Percentiles rank a stretch among this genome's conserved stretches.
Conservation (phyloP, 2,113 vertebrate species). For the Trematomus loennbergii region DNA sequence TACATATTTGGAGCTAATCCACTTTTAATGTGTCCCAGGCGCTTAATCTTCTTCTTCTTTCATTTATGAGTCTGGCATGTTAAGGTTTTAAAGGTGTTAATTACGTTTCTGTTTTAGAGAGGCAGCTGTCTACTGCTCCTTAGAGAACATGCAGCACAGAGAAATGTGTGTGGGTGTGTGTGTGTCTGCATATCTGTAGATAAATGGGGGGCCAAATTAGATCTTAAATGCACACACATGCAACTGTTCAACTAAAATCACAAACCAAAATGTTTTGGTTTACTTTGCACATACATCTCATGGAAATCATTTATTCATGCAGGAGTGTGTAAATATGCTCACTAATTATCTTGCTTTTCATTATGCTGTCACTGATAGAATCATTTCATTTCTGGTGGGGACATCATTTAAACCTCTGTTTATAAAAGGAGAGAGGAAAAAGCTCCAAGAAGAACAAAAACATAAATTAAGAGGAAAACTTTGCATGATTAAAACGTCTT, state of each 20-base stretch:
- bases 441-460: background rate
- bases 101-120: slow-evolving; percentile 75
- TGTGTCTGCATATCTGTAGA: slow-evolving; percentile 13
- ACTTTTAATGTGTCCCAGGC: slow-evolving; percentile 64
- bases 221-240: background rate
- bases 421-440: background rate
- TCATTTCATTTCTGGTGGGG: slow-evolving; percentile 21
- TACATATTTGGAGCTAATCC: slow-evolving; percentile 74
- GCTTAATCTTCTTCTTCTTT: slow-evolving; percentile 67
- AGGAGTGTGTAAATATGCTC: slow-evolving; percentile 4
- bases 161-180: slow-evolving; percentile 14
- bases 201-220: background rate
- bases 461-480: background rate
- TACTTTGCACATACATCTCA: background rate
- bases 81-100: slow-evolving; percentile 77
- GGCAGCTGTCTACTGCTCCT: slow-evolving; percentile 68
- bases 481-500: background rate
- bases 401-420: background rate
- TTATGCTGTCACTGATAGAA: slow-evolving; percentile 49
- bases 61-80: slow-evolving; percentile 73
- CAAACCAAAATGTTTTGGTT: background rate
- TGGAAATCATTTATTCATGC: background rate
- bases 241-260: slow-evolving; percentile 2
- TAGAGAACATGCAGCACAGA: slow-evolving; percentile 26
- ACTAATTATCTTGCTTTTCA: slow-evolving; percentile 23